Conservation (phyloP, 1,140 invertebrate genomes). For the Gryllus bimaculatus region DNA sequence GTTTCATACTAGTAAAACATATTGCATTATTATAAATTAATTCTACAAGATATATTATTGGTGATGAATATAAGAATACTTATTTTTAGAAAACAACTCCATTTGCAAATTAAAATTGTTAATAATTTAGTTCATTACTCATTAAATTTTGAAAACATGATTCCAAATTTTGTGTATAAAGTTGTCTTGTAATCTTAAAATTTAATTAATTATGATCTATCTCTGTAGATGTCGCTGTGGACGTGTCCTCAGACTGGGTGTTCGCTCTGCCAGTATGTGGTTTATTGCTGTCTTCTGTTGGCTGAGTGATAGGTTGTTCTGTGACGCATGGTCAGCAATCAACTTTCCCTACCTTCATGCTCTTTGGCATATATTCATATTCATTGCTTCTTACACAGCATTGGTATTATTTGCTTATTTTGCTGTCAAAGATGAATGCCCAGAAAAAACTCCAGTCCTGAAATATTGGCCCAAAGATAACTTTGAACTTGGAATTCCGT, state of each 20-base stretch:
- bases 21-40: no score
- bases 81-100: no score
- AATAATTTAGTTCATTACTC: no score
- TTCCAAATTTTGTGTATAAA: no score
- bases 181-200: no score
- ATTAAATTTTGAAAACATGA: no score
- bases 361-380: slow-evolving; percentile 71
- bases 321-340: slow-evolving; percentile 61
- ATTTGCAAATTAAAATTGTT: no score
- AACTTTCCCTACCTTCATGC: slow-evolving; percentile 72
- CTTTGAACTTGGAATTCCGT: slow-evolving; percentile 64
- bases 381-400: slow-evolving; percentile 63
- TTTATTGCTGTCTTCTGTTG: slow-evolving; percentile 60
- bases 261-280: slow-evolving; percentile 55
- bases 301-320: slow-evolving; percentile 67
- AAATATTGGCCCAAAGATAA: slow-evolving; percentile 65
- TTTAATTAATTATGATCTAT: background rate
- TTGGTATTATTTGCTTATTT: slow-evolving; percentile 70
- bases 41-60: no score
- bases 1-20: no score
- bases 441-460: slow-evolving; percentile 55
- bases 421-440: slow-evolving; percentile 57
- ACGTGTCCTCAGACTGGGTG: slow-evolving; percentile 53
- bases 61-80: no score
- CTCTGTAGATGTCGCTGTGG: slow-evolving; percentile 48